Percentiles rank a stretch among this genome's conserved stretches.
phyloP scores from a whole-genome alignment of 2,113 vertebrate genomes.

The Polypterus bichir region DNA sequence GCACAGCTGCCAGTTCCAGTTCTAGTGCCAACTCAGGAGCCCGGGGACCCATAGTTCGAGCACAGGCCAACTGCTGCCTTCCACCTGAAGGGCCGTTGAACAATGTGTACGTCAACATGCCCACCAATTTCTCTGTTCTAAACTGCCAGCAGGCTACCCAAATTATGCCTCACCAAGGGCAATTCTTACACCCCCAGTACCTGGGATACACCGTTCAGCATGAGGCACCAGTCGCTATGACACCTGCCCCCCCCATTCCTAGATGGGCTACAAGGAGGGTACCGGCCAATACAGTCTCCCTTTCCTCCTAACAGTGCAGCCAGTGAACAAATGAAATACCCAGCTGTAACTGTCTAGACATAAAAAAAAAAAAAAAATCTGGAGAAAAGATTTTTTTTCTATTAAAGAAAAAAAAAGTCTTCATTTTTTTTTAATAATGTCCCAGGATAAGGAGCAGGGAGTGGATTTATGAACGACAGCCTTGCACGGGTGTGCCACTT shows the following conservation, averaged over 20 bases:
- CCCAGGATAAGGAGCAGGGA: too few relatives aligned
- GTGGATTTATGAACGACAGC: too few relatives aligned
- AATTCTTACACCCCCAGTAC: slow-evolving; percentile 85
- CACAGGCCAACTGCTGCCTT: slow-evolving; percentile 86
- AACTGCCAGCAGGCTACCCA: slow-evolving; percentile 96
- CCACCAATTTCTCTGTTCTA: slow-evolving; percentile 90
- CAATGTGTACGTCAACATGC: slow-evolving; percentile 90
- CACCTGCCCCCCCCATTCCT: slow-evolving; percentile 58
- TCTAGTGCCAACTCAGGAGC: slow-evolving; percentile 74
- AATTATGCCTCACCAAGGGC: slow-evolving; percentile 87
- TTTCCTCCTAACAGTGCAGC: slow-evolving; percentile 56
- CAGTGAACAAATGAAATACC: slow-evolving; percentile 80
- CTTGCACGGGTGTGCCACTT: too few relatives aligned
- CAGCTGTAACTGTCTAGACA: slow-evolving; percentile 74
- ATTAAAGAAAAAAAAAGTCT: too few relatives aligned
- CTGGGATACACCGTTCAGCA: slow-evolving; percentile 76
- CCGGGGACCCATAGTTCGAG: slow-evolving; percentile 59
- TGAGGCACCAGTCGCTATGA: slow-evolving; percentile 51
- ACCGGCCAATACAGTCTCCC: slow-evolving; percentile 78
- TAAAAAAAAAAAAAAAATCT: too few relatives aligned
- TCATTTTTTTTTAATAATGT: too few relatives aligned
- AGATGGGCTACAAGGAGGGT: slow-evolving; percentile 69
- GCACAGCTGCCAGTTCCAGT: slow-evolving; percentile 90
- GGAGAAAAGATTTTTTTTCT: too few relatives aligned
- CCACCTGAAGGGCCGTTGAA: slow-evolving; percentile 75